These are phyloP conservation scores for Psammodynastes pulverulentus DNA, from an alignment of 2,113 vertebrate genomes.

Conservation along the genomic window DNA sequence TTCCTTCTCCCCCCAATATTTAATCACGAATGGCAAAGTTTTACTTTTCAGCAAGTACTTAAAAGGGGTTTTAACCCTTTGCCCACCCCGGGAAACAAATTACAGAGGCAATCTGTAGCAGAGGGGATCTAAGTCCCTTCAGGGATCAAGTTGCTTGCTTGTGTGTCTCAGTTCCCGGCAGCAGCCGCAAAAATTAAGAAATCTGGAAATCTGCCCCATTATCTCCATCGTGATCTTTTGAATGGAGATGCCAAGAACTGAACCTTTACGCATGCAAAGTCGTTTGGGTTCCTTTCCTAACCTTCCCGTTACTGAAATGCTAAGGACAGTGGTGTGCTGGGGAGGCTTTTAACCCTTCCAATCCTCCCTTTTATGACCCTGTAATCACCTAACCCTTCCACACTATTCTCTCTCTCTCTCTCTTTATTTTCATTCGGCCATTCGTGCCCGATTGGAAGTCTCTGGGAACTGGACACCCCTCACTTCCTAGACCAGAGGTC, in stretches of 20 bases:
- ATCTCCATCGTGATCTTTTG: neutral
- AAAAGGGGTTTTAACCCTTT: neutral
- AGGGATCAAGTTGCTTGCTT: neutral
- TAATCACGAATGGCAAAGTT: neutral
- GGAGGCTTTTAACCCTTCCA: neutral
- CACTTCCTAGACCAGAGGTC: neutral
- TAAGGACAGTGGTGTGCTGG: neutral
- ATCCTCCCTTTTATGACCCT: neutral
- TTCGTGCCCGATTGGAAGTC: neutral
- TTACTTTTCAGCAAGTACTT: neutral
- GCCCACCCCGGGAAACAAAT: neutral
- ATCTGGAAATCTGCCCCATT: neutral
- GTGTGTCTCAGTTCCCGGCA: neutral
- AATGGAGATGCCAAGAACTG: neutral
- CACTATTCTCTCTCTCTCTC: too few relatives aligned
- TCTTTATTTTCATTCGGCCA: neutral
- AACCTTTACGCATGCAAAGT: neutral
- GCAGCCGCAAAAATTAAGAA: neutral
- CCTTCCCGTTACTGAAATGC: neutral
- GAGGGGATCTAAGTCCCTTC: neutral
- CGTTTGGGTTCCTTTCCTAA: neutral
- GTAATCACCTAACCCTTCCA: neutral
- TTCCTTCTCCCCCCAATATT: neutral
- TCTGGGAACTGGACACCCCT: neutral
- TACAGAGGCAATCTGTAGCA: neutral